Percentiles rank a stretch among this genome's conserved stretches.
phyloP scores from a whole-genome alignment of 2,888 invertebrate genomes.

The Acanthosepion lycidas region DNA sequence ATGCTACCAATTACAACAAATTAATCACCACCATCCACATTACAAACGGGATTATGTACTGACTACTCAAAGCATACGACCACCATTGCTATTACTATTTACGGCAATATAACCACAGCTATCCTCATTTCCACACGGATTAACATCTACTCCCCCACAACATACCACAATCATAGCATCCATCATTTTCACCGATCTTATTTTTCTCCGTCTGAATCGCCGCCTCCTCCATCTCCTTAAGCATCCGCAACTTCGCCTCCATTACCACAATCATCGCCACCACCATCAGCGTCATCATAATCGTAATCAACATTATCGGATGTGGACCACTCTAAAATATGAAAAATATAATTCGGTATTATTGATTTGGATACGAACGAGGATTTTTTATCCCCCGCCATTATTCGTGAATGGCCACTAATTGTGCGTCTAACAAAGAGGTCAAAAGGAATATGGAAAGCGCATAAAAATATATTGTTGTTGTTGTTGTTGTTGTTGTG shows the following conservation, averaged over 20 bases:
- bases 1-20: background rate
- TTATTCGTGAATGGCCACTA: constrained; percentile 11
- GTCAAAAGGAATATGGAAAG: background rate
- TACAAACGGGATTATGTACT: background rate
- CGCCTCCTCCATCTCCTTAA: background rate
- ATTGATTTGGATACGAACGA: constrained; percentile 18
- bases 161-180: background rate
- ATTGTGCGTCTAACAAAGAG: constrained; percentile 22
- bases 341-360: background rate
- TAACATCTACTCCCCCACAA: background rate
- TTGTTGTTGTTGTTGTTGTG: background rate
- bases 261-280: background rate
- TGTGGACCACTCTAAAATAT: constrained; percentile 33
- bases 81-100: background rate
- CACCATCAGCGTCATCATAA: background rate
- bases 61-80: background rate
- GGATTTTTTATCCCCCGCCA: constrained; percentile 18
- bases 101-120: background rate
- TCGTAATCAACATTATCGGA: constrained; percentile 9
- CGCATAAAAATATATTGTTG: background rate
- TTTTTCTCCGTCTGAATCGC: background rate
- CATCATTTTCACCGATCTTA: background rate
- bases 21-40: background rate
- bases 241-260: background rate
- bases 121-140: background rate